These are phyloP conservation scores for Keiferia lycopersicella DNA, from an alignment of 2,888 invertebrate species.

Conservation along the genomic window DNA sequence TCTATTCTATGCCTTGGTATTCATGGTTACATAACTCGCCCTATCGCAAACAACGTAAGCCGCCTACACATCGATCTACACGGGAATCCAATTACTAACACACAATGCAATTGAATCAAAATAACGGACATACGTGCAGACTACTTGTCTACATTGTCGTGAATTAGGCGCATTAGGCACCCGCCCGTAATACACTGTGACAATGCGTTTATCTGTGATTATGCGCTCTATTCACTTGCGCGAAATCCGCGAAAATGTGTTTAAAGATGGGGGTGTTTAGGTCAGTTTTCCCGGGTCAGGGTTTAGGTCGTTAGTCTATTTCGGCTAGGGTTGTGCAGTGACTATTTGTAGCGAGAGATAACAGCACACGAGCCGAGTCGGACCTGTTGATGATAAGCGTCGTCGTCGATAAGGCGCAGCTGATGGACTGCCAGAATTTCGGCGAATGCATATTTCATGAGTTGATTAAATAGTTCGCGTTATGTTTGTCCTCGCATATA, in stretches of 20 bases:
- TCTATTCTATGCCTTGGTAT: background rate
- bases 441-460: constrained; percentile 80
- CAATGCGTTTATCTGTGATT: constrained; percentile 72
- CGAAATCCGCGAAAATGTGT: constrained; percentile 34
- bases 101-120: constrained; percentile 29
- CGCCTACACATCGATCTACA: constrained; percentile 16
- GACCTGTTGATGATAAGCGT: constrained; percentile 80
- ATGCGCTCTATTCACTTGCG: constrained; percentile 48
- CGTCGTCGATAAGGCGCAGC: constrained; percentile 75
- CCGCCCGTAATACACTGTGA: constrained; percentile 73
- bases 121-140: constrained; percentile 47
- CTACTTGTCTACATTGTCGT: constrained; percentile 72
- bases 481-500: constrained; percentile 35
- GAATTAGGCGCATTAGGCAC: constrained; percentile 76
- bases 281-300: constrained; percentile 37
- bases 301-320: constrained; percentile 44
- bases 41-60: constrained; percentile 14
- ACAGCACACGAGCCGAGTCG: constrained; percentile 73
- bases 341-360: constrained; percentile 80
- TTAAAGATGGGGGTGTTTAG: constrained; percentile 5
- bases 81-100: constrained; percentile 23
- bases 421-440: constrained; percentile 78
- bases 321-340: constrained; percentile 43
- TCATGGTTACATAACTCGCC: constrained; percentile 5
- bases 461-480: constrained; percentile 80